These are phyloP conservation scores for Chelonoidis abingdonii DNA, from an alignment of 2,113 vertebrate genomes.

Conservation along the genomic window DNA sequence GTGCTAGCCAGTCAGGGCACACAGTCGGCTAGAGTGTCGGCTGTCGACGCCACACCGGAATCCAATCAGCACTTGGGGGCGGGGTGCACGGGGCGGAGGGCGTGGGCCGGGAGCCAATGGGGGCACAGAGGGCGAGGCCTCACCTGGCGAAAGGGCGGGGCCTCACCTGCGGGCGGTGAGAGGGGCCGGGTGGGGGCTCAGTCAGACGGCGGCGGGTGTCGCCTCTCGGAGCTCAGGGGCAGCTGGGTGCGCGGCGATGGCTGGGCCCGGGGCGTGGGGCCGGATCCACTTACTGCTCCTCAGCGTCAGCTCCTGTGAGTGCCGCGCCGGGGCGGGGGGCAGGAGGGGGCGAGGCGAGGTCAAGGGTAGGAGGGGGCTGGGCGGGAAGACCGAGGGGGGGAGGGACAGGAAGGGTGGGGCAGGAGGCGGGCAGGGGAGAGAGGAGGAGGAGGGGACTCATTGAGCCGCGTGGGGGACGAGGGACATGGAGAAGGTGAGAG, in stretches of 20 bases:
- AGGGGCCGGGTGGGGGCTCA: background rate
- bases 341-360: too few relatives aligned
- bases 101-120: background rate
- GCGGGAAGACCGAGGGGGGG: too few relatives aligned
- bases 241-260: background rate
- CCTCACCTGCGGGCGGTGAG: background rate
- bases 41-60: background rate
- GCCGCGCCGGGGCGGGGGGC: background rate
- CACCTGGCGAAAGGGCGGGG: slow-evolving; percentile 8
- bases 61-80: slow-evolving; percentile 1
- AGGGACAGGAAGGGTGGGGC: background rate
- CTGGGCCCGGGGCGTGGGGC: background rate
- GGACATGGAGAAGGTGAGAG: too few relatives aligned
- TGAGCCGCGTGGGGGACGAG: too few relatives aligned
- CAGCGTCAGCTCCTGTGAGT: slow-evolving; percentile 51
- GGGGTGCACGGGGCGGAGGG: background rate
- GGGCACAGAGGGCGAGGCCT: background rate
- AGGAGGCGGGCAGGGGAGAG: background rate
- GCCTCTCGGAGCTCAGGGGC: accelerated
- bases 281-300: background rate
- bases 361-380: too few relatives aligned
- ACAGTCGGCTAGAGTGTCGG: background rate
- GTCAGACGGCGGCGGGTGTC: background rate
- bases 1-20: background rate
- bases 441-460: too few relatives aligned